Base-by-base conservation (phyloP, 2,113 vertebrate species). In the Limnothrissa miodon region DNA sequence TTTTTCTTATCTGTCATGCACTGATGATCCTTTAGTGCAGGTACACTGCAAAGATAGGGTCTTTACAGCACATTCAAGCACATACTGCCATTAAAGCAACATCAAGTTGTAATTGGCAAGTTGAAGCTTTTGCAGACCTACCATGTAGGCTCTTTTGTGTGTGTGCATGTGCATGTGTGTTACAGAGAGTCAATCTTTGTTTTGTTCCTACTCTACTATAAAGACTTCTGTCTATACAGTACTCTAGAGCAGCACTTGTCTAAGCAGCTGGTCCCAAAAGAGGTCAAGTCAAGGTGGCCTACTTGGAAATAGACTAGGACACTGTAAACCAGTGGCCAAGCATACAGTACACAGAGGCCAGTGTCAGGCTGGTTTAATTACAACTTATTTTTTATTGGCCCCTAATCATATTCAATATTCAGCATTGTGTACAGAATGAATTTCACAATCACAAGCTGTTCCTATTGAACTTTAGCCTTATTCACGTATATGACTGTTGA, bases 21-120 rank as follows among this genome's bases (percentile, higher is more conserved):
- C 89, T 90, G 89, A 92, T 89, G 92, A 92, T 90, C 89, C 83
- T 82, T 39, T 56, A 84, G 87, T 89, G 87, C 81, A 81, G 81
- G 85, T 36, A 74, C 29, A 36, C 51, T 56, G 13, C 15, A 74
- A 74, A 74, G 66, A 74, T 74, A 17, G 10, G 9, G 29, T 36
- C 29, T 13, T 29, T 10, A 74, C 29, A 17, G 66, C 66, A 36
- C 33, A 36, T 74, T 74, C 66, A 74, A 74, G 66, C 66, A 74
- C 66, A 74, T 13, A 74, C 33, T 74, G 66, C 36, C 62, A 44
- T 25, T 81, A 36, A 51, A 80, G 11, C 23, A 33, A 56, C 53
- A 70, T 17, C 29, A 70, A 10, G 25, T 29, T 36, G 25, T 70
- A 70, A 70, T 36, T 70, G 66, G 15, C 66, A 74, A 6, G 21